Base-by-base conservation (phyloP, 2,888 invertebrate species). In the Platycheirus albimanus region DNA sequence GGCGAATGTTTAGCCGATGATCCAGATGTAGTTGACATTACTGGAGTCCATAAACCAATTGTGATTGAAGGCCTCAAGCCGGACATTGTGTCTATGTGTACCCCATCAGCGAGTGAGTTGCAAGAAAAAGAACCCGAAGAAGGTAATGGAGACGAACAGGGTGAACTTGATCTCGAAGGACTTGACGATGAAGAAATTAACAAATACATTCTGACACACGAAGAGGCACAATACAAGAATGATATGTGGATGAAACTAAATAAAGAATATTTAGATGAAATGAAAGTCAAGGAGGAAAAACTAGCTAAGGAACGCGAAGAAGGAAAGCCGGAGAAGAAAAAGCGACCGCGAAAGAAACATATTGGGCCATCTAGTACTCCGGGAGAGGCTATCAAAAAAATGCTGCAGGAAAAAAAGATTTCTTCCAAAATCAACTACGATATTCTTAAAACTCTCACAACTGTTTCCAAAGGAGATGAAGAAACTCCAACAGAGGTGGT, bases 381-480 rank as follows among this genome's bases (percentile, higher is more conserved):
- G 69, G 96, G 96, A 2, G 98, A 99, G 91, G 99, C 99, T 0
- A 97, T 99, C 51, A 97, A 97, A 89, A 98, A 98, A 91, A 98
- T 99, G 94, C 92, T 99, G 17, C 96, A 96, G 86, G 99, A 99
- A 89, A 98, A 98, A 91, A 96, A 96, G 89, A 95, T 99, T 85
- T 99, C 99, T 2, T 95, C 94, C 3, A 99, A 99, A 92, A 98
- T 99, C 69, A 99, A 99, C 91, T 99, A 99, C 88, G 99, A 99
- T 86, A 98, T 99, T 41, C 91, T 99, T 76, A 96, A 96, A 90
- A 96, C 95, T 86, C 91, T 98, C 69, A 91, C 90, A 4, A 89
- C 75, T 5, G 84, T 75, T 63, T 4, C 28, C 0, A 69, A 24
- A n/a, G 64, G 33, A 7, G 83, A 84, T 2, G 84, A 85, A n/a